These are phyloP conservation scores for Pithys albifrons DNA, from an alignment of 2,113 vertebrate species.

Conservation along the genomic window DNA sequence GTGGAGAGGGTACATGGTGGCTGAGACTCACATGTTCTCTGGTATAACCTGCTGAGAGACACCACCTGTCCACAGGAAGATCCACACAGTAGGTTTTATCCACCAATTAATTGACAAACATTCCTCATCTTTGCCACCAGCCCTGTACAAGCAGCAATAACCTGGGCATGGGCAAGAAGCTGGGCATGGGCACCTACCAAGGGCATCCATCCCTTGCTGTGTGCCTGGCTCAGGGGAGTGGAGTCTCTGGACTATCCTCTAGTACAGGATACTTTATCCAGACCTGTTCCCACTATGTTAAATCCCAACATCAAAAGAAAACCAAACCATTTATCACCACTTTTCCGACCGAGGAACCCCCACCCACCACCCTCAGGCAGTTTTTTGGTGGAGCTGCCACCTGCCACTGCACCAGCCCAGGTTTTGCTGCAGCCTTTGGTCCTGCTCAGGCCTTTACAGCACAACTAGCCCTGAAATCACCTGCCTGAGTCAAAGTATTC, in stretches of 20 bases:
- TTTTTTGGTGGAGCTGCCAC: not conserved
- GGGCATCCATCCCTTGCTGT: not conserved
- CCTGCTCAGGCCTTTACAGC: not conserved
- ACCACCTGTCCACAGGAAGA: not conserved
- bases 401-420: not conserved
- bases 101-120: not conserved
- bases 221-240: rapidly evolving
- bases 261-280: not conserved
- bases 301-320: not conserved
- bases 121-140: not conserved
- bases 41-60: not conserved
- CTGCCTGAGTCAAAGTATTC: slow-evolving; percentile 76
- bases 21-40: not conserved
- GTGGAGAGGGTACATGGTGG: rapidly evolving
- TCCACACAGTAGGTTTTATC: not conserved
- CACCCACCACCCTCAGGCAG: not conserved
- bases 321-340: not conserved
- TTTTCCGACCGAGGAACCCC: not conserved
- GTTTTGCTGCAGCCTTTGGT: not conserved
- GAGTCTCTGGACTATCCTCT: not conserved
- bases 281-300: not conserved
- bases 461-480: not conserved
- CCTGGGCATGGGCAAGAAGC: too few species aligned
- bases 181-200: not conserved
- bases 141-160: not conserved